These are phyloP conservation scores for Colinus virginianus DNA, from an alignment of 2,113 vertebrate species.

Conservation along the genomic window DNA sequence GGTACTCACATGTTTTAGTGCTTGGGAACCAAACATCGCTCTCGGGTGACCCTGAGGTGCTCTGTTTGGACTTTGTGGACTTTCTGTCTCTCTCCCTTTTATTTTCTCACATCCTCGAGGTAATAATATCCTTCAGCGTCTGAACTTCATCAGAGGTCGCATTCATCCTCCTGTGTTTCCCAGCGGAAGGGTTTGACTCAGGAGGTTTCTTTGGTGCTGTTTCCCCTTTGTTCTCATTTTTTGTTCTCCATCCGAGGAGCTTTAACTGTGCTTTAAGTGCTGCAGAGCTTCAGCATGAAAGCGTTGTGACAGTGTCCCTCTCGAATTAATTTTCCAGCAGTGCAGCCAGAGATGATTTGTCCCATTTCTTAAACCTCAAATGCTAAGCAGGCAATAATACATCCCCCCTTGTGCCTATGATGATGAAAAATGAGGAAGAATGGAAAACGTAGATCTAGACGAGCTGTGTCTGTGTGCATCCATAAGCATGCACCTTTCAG, in stretches of 20 bases:
- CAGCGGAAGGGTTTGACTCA: not conserved
- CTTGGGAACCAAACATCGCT: rapidly evolving
- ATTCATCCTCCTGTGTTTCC: not conserved
- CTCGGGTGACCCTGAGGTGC: not conserved
- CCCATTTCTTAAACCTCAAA: not conserved
- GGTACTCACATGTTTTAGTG: conserved; percentile 51
- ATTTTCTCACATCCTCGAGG: not conserved
- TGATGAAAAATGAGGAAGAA: not conserved
- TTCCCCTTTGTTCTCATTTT: not conserved
- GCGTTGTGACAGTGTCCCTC: not conserved
- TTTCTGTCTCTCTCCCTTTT: not conserved
- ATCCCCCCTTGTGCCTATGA: not conserved
- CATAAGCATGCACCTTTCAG: not conserved
- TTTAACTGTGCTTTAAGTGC: not conserved
- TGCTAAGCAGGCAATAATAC: not conserved
- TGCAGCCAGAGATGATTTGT: not conserved
- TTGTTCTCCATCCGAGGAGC: not conserved
- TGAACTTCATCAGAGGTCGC: not conserved
- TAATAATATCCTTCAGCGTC: rapidly evolving
- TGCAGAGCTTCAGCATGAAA: not conserved
- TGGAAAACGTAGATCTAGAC: not conserved
- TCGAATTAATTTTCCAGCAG: not conserved
- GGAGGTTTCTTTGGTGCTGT: not conserved
- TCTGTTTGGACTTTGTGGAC: not conserved
- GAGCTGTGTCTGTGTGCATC: not conserved